Evolutionary conservation across 92 coral and sea anemone species (phyloP).

Genomic region (Porites lobata): DNA sequence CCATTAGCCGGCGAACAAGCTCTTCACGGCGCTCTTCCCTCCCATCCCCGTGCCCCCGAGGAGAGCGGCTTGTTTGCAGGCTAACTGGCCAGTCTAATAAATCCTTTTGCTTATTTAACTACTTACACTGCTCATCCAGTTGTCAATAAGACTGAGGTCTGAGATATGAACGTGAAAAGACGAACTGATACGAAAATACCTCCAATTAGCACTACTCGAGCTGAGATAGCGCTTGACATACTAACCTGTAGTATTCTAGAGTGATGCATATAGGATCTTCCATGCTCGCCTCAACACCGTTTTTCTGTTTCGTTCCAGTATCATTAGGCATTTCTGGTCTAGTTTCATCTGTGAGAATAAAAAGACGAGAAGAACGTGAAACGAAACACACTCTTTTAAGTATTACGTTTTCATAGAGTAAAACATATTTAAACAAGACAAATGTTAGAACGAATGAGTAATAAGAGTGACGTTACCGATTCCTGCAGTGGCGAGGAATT

Average conservation of each 20-base stretch:
- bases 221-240: background rate
- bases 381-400: background rate
- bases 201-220: background rate
- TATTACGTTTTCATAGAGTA: too few relatives aligned
- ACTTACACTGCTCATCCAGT: too few relatives aligned
- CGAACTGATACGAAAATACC: background rate
- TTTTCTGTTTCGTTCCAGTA: background rate
- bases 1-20: too few relatives aligned
- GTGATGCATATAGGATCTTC: constrained; percentile 80
- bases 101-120: too few relatives aligned
- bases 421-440: background rate
- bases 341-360: background rate
- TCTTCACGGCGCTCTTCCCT: too few relatives aligned
- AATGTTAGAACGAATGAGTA: background rate
- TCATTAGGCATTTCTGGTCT: background rate
- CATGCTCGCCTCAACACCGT: constrained; percentile 28
- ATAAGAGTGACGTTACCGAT: background rate
- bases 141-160: too few relatives aligned
- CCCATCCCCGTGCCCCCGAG: too few relatives aligned
- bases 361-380: background rate
- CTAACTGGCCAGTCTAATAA: too few relatives aligned
- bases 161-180: too few relatives aligned
- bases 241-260: constrained; percentile 84
- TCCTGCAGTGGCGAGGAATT: background rate
- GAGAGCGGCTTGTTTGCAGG: too few relatives aligned